Evolutionary conservation across 2,797 vertebrate species (phyloP), one percentile per base, ranked within the genome.

Genomic region (Adrianichthys oophorus): DNA sequence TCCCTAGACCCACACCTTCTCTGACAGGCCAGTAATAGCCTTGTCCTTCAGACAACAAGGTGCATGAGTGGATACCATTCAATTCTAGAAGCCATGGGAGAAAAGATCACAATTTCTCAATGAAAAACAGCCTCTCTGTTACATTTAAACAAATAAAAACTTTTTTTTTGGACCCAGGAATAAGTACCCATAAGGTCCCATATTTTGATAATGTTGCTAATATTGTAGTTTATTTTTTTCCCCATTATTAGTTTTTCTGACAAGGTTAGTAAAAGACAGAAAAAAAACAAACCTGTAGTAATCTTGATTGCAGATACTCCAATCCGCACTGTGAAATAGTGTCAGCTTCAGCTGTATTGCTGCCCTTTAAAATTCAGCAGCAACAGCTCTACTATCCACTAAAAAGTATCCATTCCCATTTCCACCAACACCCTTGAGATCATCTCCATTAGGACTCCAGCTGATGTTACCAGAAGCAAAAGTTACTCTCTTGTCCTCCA

Each of bases 11-110:
- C 48, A 59, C 67, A 78, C 59, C 55, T 74, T 59, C 50, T 63
- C 58, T 86, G 83, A 90, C 85, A 85, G 80, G 55, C 59, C 61
- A 68, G 59, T 89, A 88, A 90, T 90, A 82, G 87, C 65, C 59
- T 68, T 88, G 74, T 90, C 80, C 90, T 74, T 76, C 79, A 76
- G 56, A 80, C 78, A 75, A 65, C 52, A 56, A 59, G 65, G 80
- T 69, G 74, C 64, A 61, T 56, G 61, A 53, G 59, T 60, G 78
- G 72, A 51, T 48, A 50, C 32, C 50, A 56, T 78, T 84, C 71
- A 60, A 74, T 71, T 67, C 63, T 76, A 17, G 50, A 51, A 48
- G 53, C 48, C 21, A 66, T 59, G 53, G 49, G 60, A 65, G 74
- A 79, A 56, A 74, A 41, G 74, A 74, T 65, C 55, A 54, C 55